Base-by-base conservation (phyloP, 1,140 invertebrate species). In the Megalonaias nervosa region DNA sequence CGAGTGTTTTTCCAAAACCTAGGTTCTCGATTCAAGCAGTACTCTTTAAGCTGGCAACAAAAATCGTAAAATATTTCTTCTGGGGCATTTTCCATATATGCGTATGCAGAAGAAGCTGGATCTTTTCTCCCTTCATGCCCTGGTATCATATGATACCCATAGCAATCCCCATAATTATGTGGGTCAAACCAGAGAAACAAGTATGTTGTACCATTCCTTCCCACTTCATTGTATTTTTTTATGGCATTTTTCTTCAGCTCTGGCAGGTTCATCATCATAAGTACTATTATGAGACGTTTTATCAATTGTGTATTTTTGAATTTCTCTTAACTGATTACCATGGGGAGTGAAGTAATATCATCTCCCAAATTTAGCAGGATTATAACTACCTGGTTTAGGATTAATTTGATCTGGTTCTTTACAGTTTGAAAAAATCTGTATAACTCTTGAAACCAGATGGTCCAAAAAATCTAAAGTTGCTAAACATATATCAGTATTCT, bases 11-110 rank as follows among this genome's bases (percentile, higher is more conserved):
- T n/a, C n/a, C 38, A 74, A 67, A 67, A 67, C 17, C 26, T 56
- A 38, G 64, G 56, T 60, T 74, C 72, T 38, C 72, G 26, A 16
- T 74, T 74, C 21, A 67, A 60, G 48, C 64, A 74, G 55, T 67
- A 67, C 26, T 74, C 72, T 67, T 67, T 21, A 13, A 74, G 23
- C 17, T 66, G 62, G 67, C 72, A 74, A 31, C 57, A 19, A 71
- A 71, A 61, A 26, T 71, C 69, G 48, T 71, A 71, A 26, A 71
- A 71, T 71, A 72, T 21, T 64, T 72, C 71, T 17, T 72, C 60
- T n/a, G 71, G 71, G 11, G 71, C 31, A 21, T 55, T 26, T 62
- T 72, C 61, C 17, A 72, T 31, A 57, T 64, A 72, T 23, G 26
- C 17, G 38, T 72, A 72, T 1, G 62, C 60, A 64, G 71, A 72